Evolutionary conservation across 2,797 vertebrate species (phyloP).

Genomic region (Taenioides sp.): DNA sequence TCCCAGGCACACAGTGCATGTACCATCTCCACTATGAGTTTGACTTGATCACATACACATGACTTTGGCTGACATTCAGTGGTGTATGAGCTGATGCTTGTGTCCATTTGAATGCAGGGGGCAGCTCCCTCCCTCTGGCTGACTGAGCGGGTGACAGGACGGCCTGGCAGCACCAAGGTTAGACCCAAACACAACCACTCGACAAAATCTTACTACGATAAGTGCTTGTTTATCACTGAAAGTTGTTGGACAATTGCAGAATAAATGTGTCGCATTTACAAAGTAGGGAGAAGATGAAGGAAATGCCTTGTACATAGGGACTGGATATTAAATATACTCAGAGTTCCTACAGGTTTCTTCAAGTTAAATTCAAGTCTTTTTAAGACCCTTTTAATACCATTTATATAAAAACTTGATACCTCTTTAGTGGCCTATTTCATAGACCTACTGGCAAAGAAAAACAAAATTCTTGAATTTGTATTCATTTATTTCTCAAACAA

Average conservation of each 20-base stretch:
- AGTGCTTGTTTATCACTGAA: constrained; percentile 31
- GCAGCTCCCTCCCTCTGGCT: constrained; percentile 43
- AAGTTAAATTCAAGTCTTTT: no score
- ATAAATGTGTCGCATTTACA: no score
- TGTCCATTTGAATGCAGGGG: constrained; percentile 53
- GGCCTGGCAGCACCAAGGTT: constrained; percentile 51
- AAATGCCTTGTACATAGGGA: no score
- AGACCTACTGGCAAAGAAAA: no score
- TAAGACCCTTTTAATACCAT: no score
- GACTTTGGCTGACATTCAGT: constrained; percentile 33
- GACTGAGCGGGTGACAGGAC: constrained; percentile 59
- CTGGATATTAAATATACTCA: no score
- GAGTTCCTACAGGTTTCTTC: no score
- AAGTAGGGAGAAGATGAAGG: no score
- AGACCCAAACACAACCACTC: constrained; percentile 43
- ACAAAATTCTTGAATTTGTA: no score
- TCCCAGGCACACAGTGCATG: background rate
- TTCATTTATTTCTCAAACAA: no score
- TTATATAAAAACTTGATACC: no score
- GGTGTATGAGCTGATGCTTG: constrained; percentile 10
- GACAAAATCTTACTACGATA: constrained; percentile 45
- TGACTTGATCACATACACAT: constrained; percentile 9
- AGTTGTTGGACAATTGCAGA: background rate
- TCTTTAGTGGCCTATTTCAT: no score
- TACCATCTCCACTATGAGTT: constrained; percentile 1